These are phyloP conservation scores for Heliornis fulica DNA, from an alignment of 2,113 vertebrate genomes.

Conservation along the genomic window DNA sequence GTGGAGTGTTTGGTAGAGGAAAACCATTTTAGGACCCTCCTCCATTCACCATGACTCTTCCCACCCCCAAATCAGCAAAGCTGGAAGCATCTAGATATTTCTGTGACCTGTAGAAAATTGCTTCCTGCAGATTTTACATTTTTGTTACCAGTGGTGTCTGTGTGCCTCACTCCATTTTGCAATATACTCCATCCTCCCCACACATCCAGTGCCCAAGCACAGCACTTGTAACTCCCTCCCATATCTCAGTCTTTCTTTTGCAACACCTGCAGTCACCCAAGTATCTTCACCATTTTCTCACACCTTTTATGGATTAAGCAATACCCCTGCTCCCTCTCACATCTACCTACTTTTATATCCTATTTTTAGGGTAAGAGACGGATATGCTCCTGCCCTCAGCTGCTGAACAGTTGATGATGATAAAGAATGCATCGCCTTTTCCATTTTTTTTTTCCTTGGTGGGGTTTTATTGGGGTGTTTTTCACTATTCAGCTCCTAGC, in stretches of 20 bases:
- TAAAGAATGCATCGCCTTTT: not conserved
- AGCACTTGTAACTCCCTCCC: not conserved
- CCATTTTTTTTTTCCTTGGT: not conserved
- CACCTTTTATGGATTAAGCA: not conserved
- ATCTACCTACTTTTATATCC: not conserved
- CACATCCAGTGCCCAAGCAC: not conserved
- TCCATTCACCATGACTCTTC: not conserved
- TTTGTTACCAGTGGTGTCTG: not conserved
- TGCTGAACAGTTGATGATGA: not conserved
- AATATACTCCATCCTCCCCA: not conserved
- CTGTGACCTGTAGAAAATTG: not conserved
- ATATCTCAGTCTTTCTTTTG: not conserved
- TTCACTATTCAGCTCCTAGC: not conserved
- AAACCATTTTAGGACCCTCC: not conserved
- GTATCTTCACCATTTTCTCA: not conserved
- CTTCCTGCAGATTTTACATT: not conserved
- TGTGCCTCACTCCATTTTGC: not conserved
- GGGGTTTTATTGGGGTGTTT: not conserved
- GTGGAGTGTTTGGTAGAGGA: not conserved
- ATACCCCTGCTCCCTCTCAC: not conserved
- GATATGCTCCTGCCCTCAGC: not conserved
- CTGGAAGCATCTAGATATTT: not conserved
- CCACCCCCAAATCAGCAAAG: not conserved
- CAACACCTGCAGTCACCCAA: not conserved
- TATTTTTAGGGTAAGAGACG: not conserved